phyloP scores from a whole-genome alignment of 2,888 invertebrate species.

The Meta bourneti region DNA sequence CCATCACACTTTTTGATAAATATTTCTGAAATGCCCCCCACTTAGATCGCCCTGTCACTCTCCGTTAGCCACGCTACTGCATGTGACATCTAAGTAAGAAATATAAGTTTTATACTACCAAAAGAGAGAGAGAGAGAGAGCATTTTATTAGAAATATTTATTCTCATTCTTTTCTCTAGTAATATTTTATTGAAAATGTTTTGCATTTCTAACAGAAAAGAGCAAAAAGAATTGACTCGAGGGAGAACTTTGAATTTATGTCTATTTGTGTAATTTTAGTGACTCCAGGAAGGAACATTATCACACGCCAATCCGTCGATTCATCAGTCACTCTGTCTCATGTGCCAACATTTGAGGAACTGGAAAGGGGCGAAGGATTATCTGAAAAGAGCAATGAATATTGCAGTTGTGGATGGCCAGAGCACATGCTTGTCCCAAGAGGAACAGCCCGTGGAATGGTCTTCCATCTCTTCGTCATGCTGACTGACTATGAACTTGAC shows the following conservation, averaged over 20 bases:
- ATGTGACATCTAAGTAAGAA: too few species aligned
- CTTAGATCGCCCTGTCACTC: too few species aligned
- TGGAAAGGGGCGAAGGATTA: constrained; percentile 82
- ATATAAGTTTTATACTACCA: too few species aligned
- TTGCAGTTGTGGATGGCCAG: constrained; percentile 94
- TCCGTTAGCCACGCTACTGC: too few species aligned
- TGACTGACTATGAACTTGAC: constrained; percentile 87
- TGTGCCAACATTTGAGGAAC: constrained; percentile 88
- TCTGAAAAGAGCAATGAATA: constrained; percentile 85
- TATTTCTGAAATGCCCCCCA: too few species aligned
- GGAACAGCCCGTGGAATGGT: constrained; percentile 86
- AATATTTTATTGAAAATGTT: background rate
- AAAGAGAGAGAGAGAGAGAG: background rate
- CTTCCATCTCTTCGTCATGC: constrained; percentile 88
- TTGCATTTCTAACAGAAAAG: background rate
- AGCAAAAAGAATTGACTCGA: background rate
- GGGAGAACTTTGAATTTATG: constrained; percentile 51
- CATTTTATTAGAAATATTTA: background rate
- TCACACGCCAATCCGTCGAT: constrained; percentile 86
- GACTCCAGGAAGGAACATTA: constrained; percentile 83
- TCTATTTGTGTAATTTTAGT: constrained; percentile 82
- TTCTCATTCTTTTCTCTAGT: background rate
- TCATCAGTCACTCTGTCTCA: constrained; percentile 92
- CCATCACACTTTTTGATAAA: too few species aligned
- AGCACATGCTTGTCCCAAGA: constrained; percentile 89